These are phyloP conservation scores for Crossaster papposus DNA, from an alignment of 53 echinoderm and acorn worm genomes.

Conservation along the genomic window DNA sequence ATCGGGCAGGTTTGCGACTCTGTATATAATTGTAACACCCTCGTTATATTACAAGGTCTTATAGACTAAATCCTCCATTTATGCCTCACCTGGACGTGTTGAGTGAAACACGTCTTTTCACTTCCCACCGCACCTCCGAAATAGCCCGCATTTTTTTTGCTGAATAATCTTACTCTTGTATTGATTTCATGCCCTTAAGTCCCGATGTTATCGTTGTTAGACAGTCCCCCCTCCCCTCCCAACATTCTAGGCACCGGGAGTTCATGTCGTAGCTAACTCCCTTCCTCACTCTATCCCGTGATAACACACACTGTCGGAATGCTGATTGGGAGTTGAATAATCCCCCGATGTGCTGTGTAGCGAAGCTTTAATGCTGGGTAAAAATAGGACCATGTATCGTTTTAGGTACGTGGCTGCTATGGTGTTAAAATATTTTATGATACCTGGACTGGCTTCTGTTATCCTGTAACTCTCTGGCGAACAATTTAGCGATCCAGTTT, in stretches of 20 bases:
- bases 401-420: background rate
- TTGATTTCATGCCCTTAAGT: constrained; percentile 21
- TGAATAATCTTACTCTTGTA: constrained; percentile 31
- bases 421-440: background rate
- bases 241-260: background rate
- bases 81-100: background rate
- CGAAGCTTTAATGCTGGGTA: background rate
- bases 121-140: background rate
- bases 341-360: background rate
- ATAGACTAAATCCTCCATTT: background rate
- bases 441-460: too few species aligned
- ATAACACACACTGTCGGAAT: constrained; percentile 1
- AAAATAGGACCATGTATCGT: background rate
- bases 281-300: constrained; percentile 3
- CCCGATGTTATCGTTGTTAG: background rate
- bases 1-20: background rate
- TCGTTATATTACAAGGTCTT: background rate
- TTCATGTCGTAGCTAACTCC: background rate
- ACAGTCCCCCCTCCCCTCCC: background rate
- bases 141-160: constrained; percentile 1
- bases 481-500: too few species aligned
- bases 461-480: too few species aligned
- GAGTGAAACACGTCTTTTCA: constrained; percentile 12
- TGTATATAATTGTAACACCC: background rate
- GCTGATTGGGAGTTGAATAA: background rate